Percentiles rank a stretch among this genome's conserved stretches.
phyloP scores from a whole-genome alignment of 2,797 vertebrate species.

The Pantherophis vulpinus region DNA sequence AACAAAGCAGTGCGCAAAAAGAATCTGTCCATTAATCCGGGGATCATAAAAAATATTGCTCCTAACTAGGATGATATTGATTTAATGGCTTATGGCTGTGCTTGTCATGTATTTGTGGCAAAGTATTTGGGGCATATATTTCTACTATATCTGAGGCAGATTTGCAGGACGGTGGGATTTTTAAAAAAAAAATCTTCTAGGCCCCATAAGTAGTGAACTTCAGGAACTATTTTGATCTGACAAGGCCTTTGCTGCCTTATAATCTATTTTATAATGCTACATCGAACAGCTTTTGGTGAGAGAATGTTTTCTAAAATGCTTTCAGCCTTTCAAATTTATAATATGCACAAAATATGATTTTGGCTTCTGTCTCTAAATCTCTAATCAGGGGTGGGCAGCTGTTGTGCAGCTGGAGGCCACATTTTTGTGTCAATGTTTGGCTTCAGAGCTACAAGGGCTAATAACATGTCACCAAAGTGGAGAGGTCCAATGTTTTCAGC shows the following conservation, averaged over 20 bases:
- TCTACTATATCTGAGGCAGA: neutral
- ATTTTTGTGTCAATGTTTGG: accelerated
- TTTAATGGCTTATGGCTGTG: neutral
- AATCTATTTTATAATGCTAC: neutral
- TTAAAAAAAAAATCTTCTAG: neutral
- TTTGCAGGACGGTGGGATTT: neutral
- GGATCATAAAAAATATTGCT: neutral
- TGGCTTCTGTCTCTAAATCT: neutral
- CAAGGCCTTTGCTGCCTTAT: neutral
- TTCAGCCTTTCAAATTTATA: neutral
- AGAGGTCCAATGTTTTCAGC: neutral
- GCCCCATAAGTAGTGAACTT: neutral
- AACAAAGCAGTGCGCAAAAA: neutral
- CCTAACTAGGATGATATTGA: neutral
- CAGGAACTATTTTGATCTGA: neutral
- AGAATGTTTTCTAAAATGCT: neutral
- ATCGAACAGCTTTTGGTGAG: neutral
- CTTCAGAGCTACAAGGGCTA: neutral
- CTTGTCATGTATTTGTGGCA: neutral
- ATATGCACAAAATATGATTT: neutral
- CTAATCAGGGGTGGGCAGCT: neutral
- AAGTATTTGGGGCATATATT: neutral
- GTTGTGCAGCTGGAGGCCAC: neutral
- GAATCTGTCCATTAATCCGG: neutral
- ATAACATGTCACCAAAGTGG: neutral